phyloP scores from a whole-genome alignment of 2,888 invertebrate genomes.

The Melanophora roralis region DNA sequence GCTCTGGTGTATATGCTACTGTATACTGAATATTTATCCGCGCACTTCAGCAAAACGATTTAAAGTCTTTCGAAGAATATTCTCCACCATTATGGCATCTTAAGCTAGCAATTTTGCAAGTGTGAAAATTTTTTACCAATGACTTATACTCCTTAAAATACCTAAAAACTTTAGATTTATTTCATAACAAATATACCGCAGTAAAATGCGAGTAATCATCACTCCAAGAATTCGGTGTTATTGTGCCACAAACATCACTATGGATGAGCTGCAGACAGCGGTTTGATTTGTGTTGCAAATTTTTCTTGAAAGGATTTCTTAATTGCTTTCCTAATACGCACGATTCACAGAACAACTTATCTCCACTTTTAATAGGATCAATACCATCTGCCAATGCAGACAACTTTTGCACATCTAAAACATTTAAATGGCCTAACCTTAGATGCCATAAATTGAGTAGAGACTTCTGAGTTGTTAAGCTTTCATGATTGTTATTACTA shows the following conservation, averaged over 20 bases:
- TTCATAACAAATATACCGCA: neutral
- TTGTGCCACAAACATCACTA: neutral
- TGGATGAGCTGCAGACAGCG: neutral
- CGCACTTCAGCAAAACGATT: neutral
- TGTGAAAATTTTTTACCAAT: too few species aligned
- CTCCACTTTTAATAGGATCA: neutral
- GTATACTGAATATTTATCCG: conserved; percentile 15
- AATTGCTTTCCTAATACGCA: neutral
- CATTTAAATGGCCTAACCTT: neutral
- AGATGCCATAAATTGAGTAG: neutral
- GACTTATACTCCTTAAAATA: neutral
- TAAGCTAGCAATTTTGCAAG: too few species aligned
- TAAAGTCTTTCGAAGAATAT: conserved; percentile 1
- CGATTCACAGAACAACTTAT: neutral
- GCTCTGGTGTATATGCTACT: conserved; percentile 8
- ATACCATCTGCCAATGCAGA: neutral
- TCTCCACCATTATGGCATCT: conserved; percentile 39
- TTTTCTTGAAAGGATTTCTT: neutral
- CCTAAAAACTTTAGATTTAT: neutral
- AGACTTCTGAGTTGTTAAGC: neutral
- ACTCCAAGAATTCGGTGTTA: neutral
- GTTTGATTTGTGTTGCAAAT: neutral
- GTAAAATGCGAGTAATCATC: conserved; percentile 22
- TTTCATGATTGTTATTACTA: neutral
- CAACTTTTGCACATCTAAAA: neutral